A percentile compares a stretch with the other conserved stretches of the same genome.
Evolutionary conservation across 2,113 vertebrate genomes (phyloP).

Genomic region (Piaya cayana): DNA sequence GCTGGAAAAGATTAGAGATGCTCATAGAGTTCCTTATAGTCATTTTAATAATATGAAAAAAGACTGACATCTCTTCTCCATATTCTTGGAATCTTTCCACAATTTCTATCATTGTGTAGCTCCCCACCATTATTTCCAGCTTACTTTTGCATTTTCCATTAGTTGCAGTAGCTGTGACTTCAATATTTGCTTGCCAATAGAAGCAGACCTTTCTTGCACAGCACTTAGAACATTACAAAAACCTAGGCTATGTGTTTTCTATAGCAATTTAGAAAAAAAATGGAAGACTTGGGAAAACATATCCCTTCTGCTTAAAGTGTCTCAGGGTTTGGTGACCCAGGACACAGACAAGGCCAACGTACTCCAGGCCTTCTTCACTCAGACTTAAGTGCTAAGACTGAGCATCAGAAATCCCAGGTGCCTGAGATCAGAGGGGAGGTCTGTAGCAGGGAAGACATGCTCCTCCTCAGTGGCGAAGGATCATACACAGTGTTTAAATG

Average conservation of each 20-base stretch:
- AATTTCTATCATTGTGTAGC: not conserved
- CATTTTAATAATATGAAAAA: not conserved
- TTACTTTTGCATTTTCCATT: not conserved
- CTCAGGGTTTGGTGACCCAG: not conserved
- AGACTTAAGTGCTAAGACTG: not conserved
- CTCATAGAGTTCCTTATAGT: not conserved
- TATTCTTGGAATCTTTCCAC: not conserved
- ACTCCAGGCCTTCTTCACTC: no score
- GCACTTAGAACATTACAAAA: not conserved
- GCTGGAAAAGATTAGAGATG: not conserved
- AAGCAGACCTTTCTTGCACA: not conserved
- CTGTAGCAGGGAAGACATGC: not conserved
- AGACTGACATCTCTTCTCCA: not conserved
- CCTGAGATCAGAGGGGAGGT: not conserved
- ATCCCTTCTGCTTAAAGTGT: not conserved
- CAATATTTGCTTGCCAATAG: not conserved
- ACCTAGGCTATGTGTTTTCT: not conserved
- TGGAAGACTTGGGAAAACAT: not conserved
- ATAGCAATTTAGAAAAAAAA: not conserved
- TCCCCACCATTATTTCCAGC: not conserved
- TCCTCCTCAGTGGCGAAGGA: not conserved
- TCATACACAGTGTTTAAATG: not conserved
- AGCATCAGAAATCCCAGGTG: not conserved
- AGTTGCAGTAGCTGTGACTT: not conserved
- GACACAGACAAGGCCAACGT: not conserved